Conservation (phyloP, 2,888 invertebrate genomes). For the Arge pagana region DNA sequence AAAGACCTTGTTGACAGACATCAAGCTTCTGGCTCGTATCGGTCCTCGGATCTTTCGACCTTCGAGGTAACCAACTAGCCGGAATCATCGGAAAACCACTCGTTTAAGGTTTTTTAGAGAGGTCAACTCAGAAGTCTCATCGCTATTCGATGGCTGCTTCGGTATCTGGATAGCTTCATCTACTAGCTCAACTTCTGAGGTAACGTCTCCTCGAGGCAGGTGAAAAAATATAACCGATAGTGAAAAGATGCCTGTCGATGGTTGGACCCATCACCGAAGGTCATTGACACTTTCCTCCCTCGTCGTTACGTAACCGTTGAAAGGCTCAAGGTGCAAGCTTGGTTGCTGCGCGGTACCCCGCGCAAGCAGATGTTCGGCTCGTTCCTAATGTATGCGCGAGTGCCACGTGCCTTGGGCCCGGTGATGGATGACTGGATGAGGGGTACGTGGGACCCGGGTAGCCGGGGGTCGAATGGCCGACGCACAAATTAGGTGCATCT, state of each 20-base stretch:
- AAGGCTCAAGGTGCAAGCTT: constrained; percentile 13
- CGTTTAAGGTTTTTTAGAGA: too few relatives aligned
- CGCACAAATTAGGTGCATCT: too few relatives aligned
- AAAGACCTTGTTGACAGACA: too few relatives aligned
- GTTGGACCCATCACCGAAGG: neutral
- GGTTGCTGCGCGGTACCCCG: too few relatives aligned
- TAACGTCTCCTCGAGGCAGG: neutral
- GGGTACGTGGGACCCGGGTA: neutral
- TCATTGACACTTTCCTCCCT: neutral
- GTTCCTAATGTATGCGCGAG: constrained; percentile 17
- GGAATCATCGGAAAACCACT: too few relatives aligned
- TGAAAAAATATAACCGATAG: neutral
- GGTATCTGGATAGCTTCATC: neutral
- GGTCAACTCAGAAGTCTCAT: too few relatives aligned
- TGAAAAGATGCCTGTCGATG: neutral
- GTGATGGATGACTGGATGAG: constrained; percentile 17
- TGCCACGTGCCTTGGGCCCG: constrained; percentile 7
- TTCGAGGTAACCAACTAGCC: too few relatives aligned
- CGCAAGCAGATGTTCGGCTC: constrained; percentile 15
- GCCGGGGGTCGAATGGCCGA: neutral
- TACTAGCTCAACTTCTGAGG: neutral
- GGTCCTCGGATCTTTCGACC: too few relatives aligned
- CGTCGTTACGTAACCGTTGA: constrained; percentile 12
- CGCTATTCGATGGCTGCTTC: neutral
- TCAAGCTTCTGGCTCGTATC: too few relatives aligned